phyloP scores from a whole-genome alignment of 2,797 vertebrate species.

The Aviceda cuculoides region DNA sequence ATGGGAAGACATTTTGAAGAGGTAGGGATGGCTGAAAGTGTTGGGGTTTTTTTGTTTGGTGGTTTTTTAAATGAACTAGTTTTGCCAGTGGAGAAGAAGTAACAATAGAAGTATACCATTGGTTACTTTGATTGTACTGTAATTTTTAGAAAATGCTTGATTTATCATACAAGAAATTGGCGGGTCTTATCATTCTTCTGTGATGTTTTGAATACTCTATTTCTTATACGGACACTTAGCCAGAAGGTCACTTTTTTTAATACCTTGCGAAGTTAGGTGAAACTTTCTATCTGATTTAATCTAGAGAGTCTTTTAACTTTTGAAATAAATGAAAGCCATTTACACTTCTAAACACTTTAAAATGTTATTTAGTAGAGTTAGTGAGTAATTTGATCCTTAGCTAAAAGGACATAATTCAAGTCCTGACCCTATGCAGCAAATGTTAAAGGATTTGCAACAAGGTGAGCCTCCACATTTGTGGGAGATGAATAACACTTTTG shows the following conservation, averaged over 20 bases:
- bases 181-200: background rate
- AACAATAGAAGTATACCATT: background rate
- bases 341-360: background rate
- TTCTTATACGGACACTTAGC: background rate
- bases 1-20: background rate
- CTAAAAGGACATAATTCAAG: background rate
- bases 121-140: background rate
- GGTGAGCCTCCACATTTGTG: background rate
- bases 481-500: background rate
- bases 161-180: background rate
- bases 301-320: background rate
- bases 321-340: background rate
- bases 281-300: background rate
- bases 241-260: background rate
- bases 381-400: background rate
- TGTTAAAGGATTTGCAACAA: background rate
- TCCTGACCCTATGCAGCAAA: background rate
- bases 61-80: too few species aligned
- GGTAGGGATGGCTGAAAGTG: background rate
- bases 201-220: background rate
- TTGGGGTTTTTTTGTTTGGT: background rate
- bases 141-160: background rate
- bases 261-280: background rate
- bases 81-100: background rate
- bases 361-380: background rate